Evolutionary conservation across 2,888 invertebrate species (phyloP).

Genomic region (Coleophora flavipennella): DNA sequence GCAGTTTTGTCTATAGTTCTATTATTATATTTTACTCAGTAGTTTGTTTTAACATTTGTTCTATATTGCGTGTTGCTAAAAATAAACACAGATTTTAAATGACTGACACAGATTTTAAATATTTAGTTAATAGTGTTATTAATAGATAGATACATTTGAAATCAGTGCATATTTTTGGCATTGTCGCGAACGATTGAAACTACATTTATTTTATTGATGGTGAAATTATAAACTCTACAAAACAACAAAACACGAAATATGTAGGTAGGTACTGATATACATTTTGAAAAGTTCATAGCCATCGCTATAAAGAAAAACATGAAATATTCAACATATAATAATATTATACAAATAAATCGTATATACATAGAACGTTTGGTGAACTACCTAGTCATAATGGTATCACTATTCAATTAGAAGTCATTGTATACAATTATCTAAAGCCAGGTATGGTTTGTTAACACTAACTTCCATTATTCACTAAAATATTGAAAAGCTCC

Average conservation of each 20-base stretch:
- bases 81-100: not conserved
- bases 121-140: too few species aligned
- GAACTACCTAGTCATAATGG: conserved; percentile 34
- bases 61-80: not conserved
- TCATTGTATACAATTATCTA: conserved; percentile 70
- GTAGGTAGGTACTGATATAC: conserved; percentile 15
- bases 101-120: too few species aligned
- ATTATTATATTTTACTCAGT: conserved; percentile 1
- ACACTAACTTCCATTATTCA: conserved; percentile 63
- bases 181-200: not conserved
- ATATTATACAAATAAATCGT: conserved; percentile 42
- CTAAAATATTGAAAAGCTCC: conserved; percentile 70
- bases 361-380: conserved; percentile 36
- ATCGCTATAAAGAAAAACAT: conserved; percentile 29
- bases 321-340: conserved; percentile 33
- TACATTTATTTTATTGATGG: not conserved
- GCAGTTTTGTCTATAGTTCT: conserved; percentile 21
- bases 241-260: conserved; percentile 5
- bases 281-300: conserved; percentile 31
- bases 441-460: conserved; percentile 63
- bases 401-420: conserved; percentile 45
- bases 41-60: not conserved
- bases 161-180: not conserved
- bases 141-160: not conserved
- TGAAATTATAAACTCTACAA: conserved; percentile 5